Conservation (phyloP, 2,888 invertebrate genomes). For the Trachelus tabidus region DNA sequence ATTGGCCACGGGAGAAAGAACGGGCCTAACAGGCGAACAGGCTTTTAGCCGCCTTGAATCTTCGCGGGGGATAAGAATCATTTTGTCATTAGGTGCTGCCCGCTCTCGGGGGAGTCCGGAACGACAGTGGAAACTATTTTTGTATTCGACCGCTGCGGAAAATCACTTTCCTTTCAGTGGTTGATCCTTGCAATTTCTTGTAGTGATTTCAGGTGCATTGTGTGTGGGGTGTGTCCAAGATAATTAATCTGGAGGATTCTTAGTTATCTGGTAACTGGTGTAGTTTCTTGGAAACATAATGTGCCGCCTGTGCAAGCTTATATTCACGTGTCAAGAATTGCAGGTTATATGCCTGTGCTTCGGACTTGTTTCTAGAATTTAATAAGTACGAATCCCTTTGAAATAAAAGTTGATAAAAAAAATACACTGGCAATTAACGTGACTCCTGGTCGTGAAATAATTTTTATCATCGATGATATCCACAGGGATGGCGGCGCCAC, state of each 20-base stretch:
- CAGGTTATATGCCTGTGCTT: background rate
- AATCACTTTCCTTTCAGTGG: background rate
- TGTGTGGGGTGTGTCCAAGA: background rate
- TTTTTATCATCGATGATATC: slow-evolving; percentile 45
- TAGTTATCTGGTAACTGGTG: background rate
- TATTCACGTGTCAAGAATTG: background rate
- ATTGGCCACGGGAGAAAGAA: background rate
- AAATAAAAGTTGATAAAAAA: slow-evolving; percentile 25
- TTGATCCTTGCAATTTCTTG: background rate
- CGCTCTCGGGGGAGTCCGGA: background rate
- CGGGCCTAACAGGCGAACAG: background rate
- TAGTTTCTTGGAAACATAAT: background rate
- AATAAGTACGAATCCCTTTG: background rate
- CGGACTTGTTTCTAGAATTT: background rate
- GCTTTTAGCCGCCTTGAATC: background rate
- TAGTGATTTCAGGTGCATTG: background rate
- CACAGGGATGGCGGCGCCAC: slow-evolving; percentile 57
- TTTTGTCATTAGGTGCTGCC: background rate
- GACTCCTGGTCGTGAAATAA: slow-evolving; percentile 38
- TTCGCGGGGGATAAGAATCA: background rate
- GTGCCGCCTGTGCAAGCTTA: background rate
- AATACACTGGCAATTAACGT: slow-evolving; percentile 31
- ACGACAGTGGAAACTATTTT: background rate
- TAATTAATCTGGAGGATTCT: background rate
- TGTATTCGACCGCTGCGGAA: background rate